Percentiles rank a stretch among this genome's conserved stretches.
These are phyloP conservation scores for Netelia melanura DNA, from an alignment of 2,888 invertebrate genomes.

Conservation along the genomic window DNA sequence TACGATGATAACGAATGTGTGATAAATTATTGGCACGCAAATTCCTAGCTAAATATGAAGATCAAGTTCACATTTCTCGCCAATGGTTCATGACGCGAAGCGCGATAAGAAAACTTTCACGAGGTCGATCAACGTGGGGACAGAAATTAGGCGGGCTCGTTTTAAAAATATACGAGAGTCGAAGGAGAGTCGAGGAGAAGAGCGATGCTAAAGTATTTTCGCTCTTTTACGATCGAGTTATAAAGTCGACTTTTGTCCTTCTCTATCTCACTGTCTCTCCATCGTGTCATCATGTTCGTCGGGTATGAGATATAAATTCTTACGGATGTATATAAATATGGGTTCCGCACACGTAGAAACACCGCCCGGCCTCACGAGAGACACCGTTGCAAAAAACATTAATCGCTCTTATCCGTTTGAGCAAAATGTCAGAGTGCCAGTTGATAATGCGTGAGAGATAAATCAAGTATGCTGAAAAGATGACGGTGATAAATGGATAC, in stretches of 20 bases:
- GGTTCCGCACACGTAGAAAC: constrained; percentile 31
- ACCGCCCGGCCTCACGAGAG: constrained; percentile 32
- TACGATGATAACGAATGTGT: neutral
- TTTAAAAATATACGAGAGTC: neutral
- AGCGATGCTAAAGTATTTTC: neutral
- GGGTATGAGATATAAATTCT: constrained; percentile 54
- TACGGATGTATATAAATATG: constrained; percentile 17
- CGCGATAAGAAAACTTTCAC: constrained; percentile 38
- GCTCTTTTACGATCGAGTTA: constrained; percentile 46
- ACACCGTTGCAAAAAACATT: constrained; percentile 64
- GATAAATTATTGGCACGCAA: neutral
- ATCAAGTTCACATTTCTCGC: constrained; percentile 45
- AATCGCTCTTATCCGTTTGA: constrained; percentile 82
- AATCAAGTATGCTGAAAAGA: constrained; percentile 84
- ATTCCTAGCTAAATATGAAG: constrained; percentile 25
- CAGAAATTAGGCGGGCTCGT: constrained; percentile 10
- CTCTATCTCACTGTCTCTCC: neutral
- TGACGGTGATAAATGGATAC: constrained; percentile 85
- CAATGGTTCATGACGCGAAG: constrained; percentile 35
- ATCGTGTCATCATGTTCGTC: constrained; percentile 35
- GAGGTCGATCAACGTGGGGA: constrained; percentile 18
- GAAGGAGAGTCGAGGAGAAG: neutral
- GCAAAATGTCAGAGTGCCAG: constrained; percentile 84
- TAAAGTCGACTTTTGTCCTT: constrained; percentile 41
- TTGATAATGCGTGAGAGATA: constrained; percentile 83